phyloP scores from a whole-genome alignment of 2,113 vertebrate species.

The Cyphomyrus discorhynchus region DNA sequence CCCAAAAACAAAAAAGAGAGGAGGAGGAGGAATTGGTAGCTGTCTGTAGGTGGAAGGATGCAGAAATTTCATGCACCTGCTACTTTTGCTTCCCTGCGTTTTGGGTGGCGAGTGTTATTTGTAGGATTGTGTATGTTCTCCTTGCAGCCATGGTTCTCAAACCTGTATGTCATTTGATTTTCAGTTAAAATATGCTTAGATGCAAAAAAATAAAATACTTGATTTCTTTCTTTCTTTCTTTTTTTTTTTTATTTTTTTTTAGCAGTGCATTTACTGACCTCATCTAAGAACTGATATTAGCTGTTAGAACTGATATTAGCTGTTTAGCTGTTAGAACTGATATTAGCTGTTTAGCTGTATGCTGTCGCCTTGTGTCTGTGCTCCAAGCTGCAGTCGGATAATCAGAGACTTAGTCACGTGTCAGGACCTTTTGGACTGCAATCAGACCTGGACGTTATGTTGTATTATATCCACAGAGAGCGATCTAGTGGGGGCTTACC shows the following conservation, averaged over 20 bases:
- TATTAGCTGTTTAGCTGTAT: neutral
- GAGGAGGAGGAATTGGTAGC: neutral
- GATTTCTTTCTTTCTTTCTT: neutral
- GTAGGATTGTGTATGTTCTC: neutral
- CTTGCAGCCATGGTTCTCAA: neutral
- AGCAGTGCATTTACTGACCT: neutral
- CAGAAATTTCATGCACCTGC: neutral
- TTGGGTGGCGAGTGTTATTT: neutral
- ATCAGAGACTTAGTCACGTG: neutral
- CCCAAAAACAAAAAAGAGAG: neutral
- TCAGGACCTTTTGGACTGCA: neutral
- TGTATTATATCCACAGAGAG: neutral
- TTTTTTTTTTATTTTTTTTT: neutral
- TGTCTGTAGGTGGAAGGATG: neutral
- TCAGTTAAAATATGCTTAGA: neutral
- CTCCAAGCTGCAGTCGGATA: neutral
- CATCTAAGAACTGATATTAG: neutral
- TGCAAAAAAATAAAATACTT: neutral
- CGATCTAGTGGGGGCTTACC: neutral
- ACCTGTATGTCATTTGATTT: neutral
- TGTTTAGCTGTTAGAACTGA: neutral
- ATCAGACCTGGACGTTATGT: neutral
- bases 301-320: neutral
- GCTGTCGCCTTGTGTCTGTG: neutral
- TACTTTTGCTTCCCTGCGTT: neutral